A percentile compares a stretch with the other conserved stretches of the same genome.
Evolutionary conservation across 2,888 invertebrate species (phyloP).

Genomic region (Hypsopygia costalis): DNA sequence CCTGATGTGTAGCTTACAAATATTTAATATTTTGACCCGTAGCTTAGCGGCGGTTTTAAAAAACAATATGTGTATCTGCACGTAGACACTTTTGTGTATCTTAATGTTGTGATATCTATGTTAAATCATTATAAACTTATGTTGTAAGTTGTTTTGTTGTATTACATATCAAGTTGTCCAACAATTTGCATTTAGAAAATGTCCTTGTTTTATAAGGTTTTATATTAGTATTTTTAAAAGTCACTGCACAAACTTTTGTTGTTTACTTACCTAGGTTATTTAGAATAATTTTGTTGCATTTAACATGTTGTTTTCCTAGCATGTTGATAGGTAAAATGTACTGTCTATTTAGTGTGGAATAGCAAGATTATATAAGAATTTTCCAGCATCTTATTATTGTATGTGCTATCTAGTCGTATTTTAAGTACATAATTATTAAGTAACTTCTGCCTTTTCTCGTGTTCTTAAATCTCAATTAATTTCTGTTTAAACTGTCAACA

Average conservation of each 20-base stretch:
- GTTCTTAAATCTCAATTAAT: constrained; percentile 20
- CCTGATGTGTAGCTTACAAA: background rate
- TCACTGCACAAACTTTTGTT: constrained; percentile 44
- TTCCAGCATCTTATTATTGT: constrained; percentile 23
- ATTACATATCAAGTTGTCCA: constrained; percentile 45
- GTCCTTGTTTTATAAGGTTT: constrained; percentile 10
- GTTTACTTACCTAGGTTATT: constrained; percentile 27
- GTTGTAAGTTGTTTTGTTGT: constrained; percentile 25
- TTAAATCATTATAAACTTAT: constrained; percentile 20
- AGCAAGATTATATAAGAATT: constrained; percentile 19
- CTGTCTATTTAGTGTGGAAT: constrained; percentile 12
- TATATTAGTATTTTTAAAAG: constrained; percentile 19
- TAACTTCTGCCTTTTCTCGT: constrained; percentile 21
- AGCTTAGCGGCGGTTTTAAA: constrained; percentile 27
- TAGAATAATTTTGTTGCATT: constrained; percentile 51
- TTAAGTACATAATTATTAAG: constrained; percentile 35
- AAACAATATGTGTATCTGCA: constrained; percentile 20
- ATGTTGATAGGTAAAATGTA: constrained; percentile 12
- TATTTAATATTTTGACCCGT: constrained; percentile 15
- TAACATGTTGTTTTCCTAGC: constrained; percentile 26
- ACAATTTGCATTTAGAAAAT: constrained; percentile 48
- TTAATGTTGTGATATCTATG: constrained; percentile 49
- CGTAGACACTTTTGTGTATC: constrained; percentile 28
- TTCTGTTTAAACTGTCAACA: constrained; percentile 4
- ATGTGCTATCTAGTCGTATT: constrained; percentile 40